phyloP scores from a whole-genome alignment of 2,888 invertebrate genomes.

The Leptura quadrifasciata region DNA sequence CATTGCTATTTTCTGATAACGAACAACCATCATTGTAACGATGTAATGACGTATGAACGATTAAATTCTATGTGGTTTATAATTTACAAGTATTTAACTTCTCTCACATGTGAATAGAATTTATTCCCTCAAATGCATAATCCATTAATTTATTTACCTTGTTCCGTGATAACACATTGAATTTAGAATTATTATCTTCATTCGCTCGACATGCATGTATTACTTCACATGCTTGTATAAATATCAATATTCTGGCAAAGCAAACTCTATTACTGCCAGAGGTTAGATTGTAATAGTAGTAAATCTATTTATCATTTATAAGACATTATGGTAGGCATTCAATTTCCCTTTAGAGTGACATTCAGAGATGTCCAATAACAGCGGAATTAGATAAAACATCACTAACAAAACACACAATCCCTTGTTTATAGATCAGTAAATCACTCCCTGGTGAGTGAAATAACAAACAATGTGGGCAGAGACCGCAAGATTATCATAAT shows the following conservation, averaged over 20 bases:
- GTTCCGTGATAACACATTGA: constrained; percentile 1
- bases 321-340: not conserved
- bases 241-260: constrained; percentile 8
- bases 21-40: not conserved
- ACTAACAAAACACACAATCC: constrained; percentile 15
- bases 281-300: not conserved
- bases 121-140: constrained; percentile 20
- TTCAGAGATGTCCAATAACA: constrained; percentile 4
- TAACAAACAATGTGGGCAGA: constrained; percentile 1
- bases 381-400: constrained; percentile 19
- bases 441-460: constrained; percentile 2
- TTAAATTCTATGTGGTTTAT: constrained; percentile 16
- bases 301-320: constrained; percentile 9
- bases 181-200: not conserved
- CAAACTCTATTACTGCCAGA: not conserved
- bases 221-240: not conserved
- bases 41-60: not conserved
- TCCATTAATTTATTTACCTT: constrained; percentile 8
- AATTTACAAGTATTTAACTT: constrained; percentile 15
- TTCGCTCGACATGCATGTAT: constrained; percentile 2
- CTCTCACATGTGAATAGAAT: not conserved
- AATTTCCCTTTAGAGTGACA: not conserved
- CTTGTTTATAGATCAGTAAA: constrained; percentile 20
- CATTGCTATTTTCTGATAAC: constrained; percentile 5
- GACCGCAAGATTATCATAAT: constrained; percentile 17